These are phyloP conservation scores for Bufo bufo DNA, from an alignment of 2,113 vertebrate genomes.

Conservation along the genomic window DNA sequence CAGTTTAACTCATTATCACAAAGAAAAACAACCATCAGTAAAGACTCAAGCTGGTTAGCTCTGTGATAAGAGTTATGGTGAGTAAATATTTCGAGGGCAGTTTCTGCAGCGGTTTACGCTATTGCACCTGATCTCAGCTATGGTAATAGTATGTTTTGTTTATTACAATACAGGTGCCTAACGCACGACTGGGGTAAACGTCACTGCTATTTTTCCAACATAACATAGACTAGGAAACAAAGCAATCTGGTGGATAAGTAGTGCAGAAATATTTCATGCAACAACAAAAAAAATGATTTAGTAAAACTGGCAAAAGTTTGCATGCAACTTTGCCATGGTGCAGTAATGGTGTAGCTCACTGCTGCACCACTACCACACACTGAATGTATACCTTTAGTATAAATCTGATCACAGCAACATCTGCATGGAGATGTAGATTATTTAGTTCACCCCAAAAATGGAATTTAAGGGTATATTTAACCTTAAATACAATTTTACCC, in stretches of 20 bases:
- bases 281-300: too few species aligned
- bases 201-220: not conserved
- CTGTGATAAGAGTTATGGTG: conserved; percentile 14
- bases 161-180: not conserved
- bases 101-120: not conserved
- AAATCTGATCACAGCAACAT: too few species aligned
- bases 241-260: not conserved
- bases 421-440: too few species aligned
- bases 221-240: not conserved
- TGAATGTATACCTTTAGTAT: too few species aligned
- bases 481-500: too few species aligned
- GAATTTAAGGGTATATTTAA: not conserved
- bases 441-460: too few species aligned
- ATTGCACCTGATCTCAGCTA: not conserved
- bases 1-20: conserved; percentile 64
- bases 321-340: not conserved
- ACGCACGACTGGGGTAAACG: not conserved
- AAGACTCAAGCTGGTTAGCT: not conserved
- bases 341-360: not conserved
- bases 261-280: not conserved
- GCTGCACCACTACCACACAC: not conserved
- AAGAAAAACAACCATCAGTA: conserved; percentile 45
- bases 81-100: conserved; percentile 20
- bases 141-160: not conserved
- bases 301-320: not conserved